Conservation (phyloP, 2,797 vertebrate genomes). For the Gila robusta region DNA sequence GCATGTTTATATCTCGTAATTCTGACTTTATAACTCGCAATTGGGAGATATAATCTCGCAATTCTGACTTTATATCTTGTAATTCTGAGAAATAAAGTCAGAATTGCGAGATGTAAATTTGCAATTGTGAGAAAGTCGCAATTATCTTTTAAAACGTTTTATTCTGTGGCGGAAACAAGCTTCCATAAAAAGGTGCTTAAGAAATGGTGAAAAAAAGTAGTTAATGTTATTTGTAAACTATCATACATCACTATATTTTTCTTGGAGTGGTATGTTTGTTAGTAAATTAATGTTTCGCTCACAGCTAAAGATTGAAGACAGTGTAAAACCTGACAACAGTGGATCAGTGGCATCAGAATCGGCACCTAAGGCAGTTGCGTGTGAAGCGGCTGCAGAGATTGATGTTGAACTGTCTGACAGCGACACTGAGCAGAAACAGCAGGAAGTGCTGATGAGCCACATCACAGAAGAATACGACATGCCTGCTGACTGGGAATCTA, state of each 20-base stretch:
- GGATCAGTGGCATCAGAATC: neutral
- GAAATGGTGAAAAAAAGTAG: too few relatives aligned
- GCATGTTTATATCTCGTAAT: too few relatives aligned
- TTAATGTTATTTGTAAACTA: neutral
- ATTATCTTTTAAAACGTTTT: too few relatives aligned
- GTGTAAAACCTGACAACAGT: neutral
- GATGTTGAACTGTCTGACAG: slow-evolving; percentile 67
- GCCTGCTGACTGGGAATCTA: neutral
- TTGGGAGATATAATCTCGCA: too few relatives aligned
- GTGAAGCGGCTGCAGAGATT: slow-evolving; percentile 59
- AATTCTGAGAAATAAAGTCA: too few relatives aligned
- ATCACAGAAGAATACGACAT: neutral
- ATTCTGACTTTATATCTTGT: too few relatives aligned
- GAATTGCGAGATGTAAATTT: too few relatives aligned
- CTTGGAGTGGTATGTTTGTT: neutral
- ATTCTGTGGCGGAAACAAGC: too few relatives aligned
- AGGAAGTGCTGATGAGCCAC: slow-evolving; percentile 23
- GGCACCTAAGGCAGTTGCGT: neutral
- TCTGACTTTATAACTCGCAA: too few relatives aligned
- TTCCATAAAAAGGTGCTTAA: too few relatives aligned
- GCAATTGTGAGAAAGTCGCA: too few relatives aligned
- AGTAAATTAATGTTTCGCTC: neutral
- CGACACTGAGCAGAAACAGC: slow-evolving; percentile 48
- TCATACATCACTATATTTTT: neutral
- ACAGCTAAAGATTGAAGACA: slow-evolving; percentile 32